Percentiles rank a stretch among this genome's conserved stretches.
phyloP scores from a whole-genome alignment of 2,797 vertebrate genomes.

The Platalea minor region DNA sequence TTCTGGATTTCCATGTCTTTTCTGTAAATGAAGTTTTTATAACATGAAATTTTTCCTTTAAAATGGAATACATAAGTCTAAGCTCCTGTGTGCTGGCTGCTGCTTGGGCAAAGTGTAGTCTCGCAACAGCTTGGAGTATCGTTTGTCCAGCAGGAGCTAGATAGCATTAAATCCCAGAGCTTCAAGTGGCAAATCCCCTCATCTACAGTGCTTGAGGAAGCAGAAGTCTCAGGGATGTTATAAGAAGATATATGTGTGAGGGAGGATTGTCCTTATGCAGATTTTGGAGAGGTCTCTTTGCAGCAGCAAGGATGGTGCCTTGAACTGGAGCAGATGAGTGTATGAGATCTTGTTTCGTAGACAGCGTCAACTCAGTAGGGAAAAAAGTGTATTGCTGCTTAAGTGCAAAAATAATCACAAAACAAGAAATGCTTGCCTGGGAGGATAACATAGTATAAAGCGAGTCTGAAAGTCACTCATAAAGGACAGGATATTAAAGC shows the following conservation, averaged over 20 bases:
- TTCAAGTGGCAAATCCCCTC: background rate
- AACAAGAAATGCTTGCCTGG: background rate
- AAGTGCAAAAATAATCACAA: constrained; percentile 40
- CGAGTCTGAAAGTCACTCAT: constrained; percentile 63
- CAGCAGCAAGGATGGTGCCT: background rate
- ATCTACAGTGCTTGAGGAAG: background rate
- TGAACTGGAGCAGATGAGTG: background rate
- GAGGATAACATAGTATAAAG: constrained; percentile 60
- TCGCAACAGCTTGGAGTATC: background rate
- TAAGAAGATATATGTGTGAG: background rate
- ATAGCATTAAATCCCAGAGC: background rate
- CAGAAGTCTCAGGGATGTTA: background rate
- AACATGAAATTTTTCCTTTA: background rate
- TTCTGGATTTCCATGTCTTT: background rate
- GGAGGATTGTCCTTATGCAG: background rate
- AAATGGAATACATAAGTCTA: background rate
- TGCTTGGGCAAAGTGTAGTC: background rate
- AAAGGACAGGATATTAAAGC: constrained; percentile 75
- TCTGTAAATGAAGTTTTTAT: background rate
- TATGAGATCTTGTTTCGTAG: background rate
- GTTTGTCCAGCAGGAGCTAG: background rate
- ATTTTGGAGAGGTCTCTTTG: background rate
- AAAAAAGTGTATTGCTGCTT: constrained; percentile 22
- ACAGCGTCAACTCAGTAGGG: background rate
- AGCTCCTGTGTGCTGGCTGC: background rate